A percentile compares a stretch with the other conserved stretches of the same genome.
phyloP scores from a whole-genome alignment of 2,113 vertebrate genomes.

The Neogobius melanostomus region DNA sequence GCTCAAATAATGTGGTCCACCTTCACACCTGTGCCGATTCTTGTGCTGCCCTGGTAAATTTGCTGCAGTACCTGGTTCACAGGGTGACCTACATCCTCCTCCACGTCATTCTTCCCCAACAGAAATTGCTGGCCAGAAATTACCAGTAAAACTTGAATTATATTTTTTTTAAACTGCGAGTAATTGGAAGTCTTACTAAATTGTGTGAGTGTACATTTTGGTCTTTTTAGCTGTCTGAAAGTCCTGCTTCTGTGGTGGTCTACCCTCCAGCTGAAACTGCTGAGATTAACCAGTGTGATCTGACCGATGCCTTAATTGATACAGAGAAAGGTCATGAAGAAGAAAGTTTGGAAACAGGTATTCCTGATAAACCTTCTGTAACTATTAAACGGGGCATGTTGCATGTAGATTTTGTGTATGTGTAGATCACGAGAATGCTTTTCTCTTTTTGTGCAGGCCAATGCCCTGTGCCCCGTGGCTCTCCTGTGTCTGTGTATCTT shows the following conservation, averaged over 20 bases:
- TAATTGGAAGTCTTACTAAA: not conserved
- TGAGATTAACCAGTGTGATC: slow-evolving; percentile 89
- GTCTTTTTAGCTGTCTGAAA: slow-evolving; percentile 80
- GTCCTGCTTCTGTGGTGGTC: slow-evolving; percentile 75
- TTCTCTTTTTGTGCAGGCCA: slow-evolving; percentile 64
- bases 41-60: slow-evolving; percentile 84
- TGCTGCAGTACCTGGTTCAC: slow-evolving; percentile 87
- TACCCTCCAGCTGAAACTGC: slow-evolving; percentile 85
- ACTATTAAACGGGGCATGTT: not conserved
- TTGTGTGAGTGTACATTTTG: slow-evolving; percentile 12
- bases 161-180: not conserved
- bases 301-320: slow-evolving; percentile 88
- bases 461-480: slow-evolving; percentile 72
- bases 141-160: slow-evolving; percentile 75
- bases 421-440: not conserved
- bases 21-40: slow-evolving; percentile 90
- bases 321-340: slow-evolving; percentile 78
- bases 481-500: slow-evolving; percentile 85
- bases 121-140: slow-evolving; percentile 89
- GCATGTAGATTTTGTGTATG: not conserved
- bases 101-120: slow-evolving; percentile 84
- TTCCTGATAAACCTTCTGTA: not conserved
- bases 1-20: slow-evolving; percentile 90
- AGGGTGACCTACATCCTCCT: slow-evolving; percentile 86
- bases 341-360: slow-evolving; percentile 75